Evolutionary conservation across 92 coral and sea anemone genomes (phyloP).

Genomic region (Parazoanthus swiftii): DNA sequence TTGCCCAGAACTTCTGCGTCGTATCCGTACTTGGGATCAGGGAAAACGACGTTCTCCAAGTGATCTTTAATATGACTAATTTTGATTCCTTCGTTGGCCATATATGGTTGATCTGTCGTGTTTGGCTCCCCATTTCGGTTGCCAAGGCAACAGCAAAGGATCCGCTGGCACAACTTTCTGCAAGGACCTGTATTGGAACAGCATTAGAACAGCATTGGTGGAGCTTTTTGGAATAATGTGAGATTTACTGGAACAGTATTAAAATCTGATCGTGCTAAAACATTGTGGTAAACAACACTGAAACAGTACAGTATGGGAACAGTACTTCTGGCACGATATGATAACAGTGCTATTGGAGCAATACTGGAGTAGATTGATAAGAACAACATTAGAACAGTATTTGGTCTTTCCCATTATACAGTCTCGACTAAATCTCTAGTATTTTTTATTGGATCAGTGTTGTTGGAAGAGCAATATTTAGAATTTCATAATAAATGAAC

Average conservation of each 20-base stretch:
- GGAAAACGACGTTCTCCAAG: background rate
- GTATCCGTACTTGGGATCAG: background rate
- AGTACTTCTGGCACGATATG: too few species aligned
- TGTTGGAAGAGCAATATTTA: too few species aligned
- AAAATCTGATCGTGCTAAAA: background rate
- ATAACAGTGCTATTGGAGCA: too few species aligned
- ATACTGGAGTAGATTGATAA: too few species aligned
- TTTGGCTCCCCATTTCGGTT: background rate
- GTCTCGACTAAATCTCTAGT: too few species aligned
- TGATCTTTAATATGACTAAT: background rate
- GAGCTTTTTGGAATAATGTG: background rate
- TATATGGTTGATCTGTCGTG: background rate
- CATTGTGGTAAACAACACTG: background rate
- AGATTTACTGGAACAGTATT: background rate
- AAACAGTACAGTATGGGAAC: too few species aligned
- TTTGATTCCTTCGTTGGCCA: background rate
- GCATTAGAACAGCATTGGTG: background rate
- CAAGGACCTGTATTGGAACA: constrained; percentile 5
- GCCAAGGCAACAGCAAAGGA: background rate
- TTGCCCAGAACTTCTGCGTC: background rate
- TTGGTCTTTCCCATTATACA: too few species aligned
- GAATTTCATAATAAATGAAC: too few species aligned
- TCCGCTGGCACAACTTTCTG: background rate
- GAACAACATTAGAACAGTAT: too few species aligned
- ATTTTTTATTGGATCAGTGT: too few species aligned